A percentile compares a stretch with the other conserved stretches of the same genome.
These are phyloP conservation scores for Hemitrygon akajei DNA, from an alignment of 2,797 vertebrate genomes.

Conservation along the genomic window DNA sequence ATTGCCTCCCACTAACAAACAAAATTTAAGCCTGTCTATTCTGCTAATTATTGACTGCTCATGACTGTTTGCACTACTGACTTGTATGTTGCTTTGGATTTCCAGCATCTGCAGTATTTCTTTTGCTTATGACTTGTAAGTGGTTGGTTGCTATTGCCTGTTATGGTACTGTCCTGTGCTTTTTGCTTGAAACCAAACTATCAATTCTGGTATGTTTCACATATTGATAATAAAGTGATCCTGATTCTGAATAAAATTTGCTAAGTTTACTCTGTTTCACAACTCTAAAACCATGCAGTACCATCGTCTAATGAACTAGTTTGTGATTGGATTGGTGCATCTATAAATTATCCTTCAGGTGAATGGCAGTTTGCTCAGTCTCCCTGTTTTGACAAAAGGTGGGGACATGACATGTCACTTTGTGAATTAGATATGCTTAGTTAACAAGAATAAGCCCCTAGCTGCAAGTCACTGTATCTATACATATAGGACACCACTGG, in stretches of 20 bases:
- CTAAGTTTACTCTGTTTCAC: neutral
- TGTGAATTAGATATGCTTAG: neutral
- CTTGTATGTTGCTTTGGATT: too few species aligned
- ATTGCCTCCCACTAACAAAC: neutral
- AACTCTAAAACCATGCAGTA: neutral
- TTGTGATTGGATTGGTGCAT: neutral
- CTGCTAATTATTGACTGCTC: too few species aligned
- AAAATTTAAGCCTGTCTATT: neutral
- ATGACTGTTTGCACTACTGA: too few species aligned
- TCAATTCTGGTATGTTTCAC: too few species aligned
- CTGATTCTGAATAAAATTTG: neutral
- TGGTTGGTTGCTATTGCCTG: too few species aligned
- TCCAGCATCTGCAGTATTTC: too few species aligned
- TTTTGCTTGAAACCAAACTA: too few species aligned
- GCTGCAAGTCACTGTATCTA: neutral
- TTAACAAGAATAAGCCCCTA: neutral
- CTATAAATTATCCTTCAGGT: neutral
- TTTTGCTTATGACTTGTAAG: too few species aligned
- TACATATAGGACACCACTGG: too few species aligned
- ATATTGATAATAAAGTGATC: too few species aligned
- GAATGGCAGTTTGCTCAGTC: neutral
- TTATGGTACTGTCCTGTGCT: too few species aligned
- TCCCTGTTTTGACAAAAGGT: neutral
- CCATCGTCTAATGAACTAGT: neutral
- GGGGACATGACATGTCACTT: neutral